Evolutionary conservation across 2,797 vertebrate species (phyloP).

Genomic region (Caiman crocodilus): DNA sequence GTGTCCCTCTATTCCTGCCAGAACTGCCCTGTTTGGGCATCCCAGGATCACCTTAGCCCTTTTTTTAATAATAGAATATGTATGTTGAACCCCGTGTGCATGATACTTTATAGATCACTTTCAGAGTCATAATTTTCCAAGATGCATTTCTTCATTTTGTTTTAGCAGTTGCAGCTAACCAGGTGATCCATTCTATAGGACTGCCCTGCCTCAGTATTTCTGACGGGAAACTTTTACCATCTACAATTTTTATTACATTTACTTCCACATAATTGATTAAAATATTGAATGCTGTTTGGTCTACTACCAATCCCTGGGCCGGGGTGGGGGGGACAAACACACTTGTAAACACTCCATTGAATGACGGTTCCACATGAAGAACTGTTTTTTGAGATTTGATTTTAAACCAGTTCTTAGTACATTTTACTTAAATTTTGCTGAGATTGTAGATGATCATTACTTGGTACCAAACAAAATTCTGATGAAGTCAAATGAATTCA

Average conservation of each 20-base stretch:
- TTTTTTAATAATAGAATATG: background rate
- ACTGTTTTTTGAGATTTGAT: background rate
- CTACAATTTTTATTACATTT: conserved; percentile 34
- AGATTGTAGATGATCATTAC: background rate
- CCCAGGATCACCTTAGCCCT: background rate
- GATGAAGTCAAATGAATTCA: background rate
- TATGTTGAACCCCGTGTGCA: background rate
- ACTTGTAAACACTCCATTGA: background rate
- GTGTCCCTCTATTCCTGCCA: too few species aligned
- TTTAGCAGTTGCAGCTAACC: background rate
- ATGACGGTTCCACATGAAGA: background rate
- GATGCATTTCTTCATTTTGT: background rate
- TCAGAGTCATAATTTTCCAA: background rate
- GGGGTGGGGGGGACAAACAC: too few species aligned
- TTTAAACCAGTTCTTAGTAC: background rate
- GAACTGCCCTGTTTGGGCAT: background rate
- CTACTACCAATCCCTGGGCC: conserved; percentile 17
- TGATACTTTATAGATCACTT: background rate
- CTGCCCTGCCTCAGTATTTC: background rate
- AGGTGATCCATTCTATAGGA: background rate
- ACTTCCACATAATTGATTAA: conserved; percentile 42
- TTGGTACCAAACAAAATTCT: background rate
- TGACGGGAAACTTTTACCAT: background rate
- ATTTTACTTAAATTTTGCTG: conserved; percentile 13
- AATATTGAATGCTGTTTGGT: conserved; percentile 25